A percentile compares a stretch with the other conserved stretches of the same genome.
phyloP scores from a whole-genome alignment of 1,140 invertebrate species.

The Drosophila lacertosa region DNA sequence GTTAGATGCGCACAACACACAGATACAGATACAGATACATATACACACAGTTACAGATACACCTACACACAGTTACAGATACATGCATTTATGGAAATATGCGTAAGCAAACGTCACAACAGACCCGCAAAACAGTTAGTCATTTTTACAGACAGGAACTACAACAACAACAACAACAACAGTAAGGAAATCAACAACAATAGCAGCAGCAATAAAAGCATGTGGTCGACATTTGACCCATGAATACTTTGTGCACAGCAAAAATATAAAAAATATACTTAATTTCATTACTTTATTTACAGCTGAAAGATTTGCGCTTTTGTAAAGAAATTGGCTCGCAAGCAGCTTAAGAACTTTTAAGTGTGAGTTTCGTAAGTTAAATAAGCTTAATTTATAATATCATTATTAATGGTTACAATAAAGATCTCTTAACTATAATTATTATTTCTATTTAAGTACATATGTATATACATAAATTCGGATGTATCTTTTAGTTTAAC shows the following conservation, averaged over 20 bases:
- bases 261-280: not conserved
- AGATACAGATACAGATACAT: conserved; percentile 16
- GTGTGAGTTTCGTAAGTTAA: too few species aligned
- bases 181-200: not conserved
- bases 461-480: too few species aligned
- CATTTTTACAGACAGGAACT: conserved; percentile 26
- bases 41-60: not conserved
- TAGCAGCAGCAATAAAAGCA: not conserved
- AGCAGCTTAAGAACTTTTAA: too few species aligned
- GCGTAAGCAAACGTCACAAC: conserved; percentile 8
- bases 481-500: too few species aligned
- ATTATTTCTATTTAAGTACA: too few species aligned
- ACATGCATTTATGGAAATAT: conserved; percentile 16
- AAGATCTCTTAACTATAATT: too few species aligned
- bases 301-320: not conserved
- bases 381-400: too few species aligned
- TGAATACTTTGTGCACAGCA: conserved; percentile 11
- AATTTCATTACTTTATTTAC: not conserved
- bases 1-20: conserved; percentile 10
- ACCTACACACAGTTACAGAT: conserved; percentile 3
- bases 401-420: too few species aligned
- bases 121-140: conserved; percentile 20
- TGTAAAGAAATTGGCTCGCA: too few species aligned
- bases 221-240: conserved; percentile 24
- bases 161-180: conserved; percentile 10